Conservation (phyloP, 1,140 invertebrate genomes). For the Dryas iulia region DNA sequence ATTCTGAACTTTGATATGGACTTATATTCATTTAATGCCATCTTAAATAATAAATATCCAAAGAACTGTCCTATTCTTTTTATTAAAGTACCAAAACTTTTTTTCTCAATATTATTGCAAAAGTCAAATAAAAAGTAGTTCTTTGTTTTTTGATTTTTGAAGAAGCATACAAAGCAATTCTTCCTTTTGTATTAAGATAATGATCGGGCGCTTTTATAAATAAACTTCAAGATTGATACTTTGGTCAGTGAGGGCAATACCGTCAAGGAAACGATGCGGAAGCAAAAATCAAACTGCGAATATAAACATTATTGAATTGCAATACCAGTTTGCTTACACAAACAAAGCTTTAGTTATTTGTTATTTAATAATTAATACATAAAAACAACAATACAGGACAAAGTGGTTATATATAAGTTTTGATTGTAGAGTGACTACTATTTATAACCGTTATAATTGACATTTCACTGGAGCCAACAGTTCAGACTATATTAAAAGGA, state of each 20-base stretch:
- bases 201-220: constrained; percentile 1
- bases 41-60: not conserved
- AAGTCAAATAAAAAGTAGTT: not conserved
- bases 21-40: not conserved
- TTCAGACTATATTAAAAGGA: too few species aligned
- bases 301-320: not conserved
- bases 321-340: not conserved
- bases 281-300: not conserved
- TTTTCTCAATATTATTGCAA: too few species aligned
- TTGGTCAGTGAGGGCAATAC: constrained; percentile 5
- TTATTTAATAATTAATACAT: not conserved
- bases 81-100: too few species aligned
- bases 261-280: constrained; percentile 6
- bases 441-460: too few species aligned
- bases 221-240: constrained; percentile 2
- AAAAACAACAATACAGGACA: too few species aligned
- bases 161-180: not conserved
- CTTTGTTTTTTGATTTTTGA: not conserved
- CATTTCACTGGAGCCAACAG: too few species aligned
- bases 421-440: too few species aligned
- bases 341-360: not conserved
- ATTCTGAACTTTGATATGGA: constrained; percentile 12
- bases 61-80: not conserved
- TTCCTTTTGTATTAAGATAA: not conserved
- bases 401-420: too few species aligned